Evolutionary conservation across 2,797 vertebrate genomes (phyloP).

Genomic region (Siniperca obscura): DNA sequence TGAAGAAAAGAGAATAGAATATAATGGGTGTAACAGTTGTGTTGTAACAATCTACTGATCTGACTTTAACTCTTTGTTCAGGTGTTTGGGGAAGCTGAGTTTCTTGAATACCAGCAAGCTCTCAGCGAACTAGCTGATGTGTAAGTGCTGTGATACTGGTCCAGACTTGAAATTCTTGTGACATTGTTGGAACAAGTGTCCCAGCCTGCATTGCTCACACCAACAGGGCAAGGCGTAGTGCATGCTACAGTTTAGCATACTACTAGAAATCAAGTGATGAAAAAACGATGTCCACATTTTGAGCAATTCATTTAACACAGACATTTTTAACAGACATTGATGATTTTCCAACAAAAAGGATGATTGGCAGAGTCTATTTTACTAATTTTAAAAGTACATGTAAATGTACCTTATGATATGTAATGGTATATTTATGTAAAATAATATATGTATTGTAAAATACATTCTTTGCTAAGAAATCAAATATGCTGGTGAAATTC

Average conservation of each 20-base stretch:
- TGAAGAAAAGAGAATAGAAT: neutral
- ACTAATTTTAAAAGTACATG: neutral
- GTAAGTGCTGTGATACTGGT: constrained; percentile 83
- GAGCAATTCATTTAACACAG: neutral
- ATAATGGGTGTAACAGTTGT: neutral
- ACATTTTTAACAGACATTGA: neutral
- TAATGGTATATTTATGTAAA: neutral
- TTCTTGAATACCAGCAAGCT: constrained; percentile 91
- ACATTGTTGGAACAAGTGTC: constrained; percentile 16
- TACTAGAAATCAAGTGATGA: neutral
- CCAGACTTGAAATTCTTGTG: constrained; percentile 31
- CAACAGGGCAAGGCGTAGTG: neutral
- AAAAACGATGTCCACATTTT: neutral
- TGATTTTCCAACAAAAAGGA: neutral
- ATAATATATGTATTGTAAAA: neutral
- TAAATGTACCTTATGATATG: neutral
- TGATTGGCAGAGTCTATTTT: neutral
- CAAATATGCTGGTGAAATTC: neutral
- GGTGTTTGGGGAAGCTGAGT: constrained; percentile 92
- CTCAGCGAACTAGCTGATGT: constrained; percentile 90
- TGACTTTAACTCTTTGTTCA: constrained; percentile 60
- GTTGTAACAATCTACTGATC: constrained; percentile 1
- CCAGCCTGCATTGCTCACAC: neutral
- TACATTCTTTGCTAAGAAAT: neutral
- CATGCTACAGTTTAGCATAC: neutral